Base-by-base conservation (phyloP, 2,888 invertebrate species). In the Chloroclystis v-ata region DNA sequence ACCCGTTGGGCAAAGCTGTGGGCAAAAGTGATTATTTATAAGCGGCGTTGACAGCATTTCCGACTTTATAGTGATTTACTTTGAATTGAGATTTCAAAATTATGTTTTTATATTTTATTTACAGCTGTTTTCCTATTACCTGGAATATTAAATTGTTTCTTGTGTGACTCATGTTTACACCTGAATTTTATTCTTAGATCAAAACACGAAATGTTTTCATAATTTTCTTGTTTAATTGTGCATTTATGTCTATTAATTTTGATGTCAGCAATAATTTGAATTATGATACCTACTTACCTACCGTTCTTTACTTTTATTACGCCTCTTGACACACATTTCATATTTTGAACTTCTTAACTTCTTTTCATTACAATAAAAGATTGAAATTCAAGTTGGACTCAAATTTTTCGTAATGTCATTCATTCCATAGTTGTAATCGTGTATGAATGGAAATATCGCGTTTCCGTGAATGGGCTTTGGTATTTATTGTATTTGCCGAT, bases 1-100 rank as follows among this genome's bases (percentile, higher is more conserved):
- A 81, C 73, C 67, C 58, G 61, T 63, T 69, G 72, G 75, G 69
- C 71, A 47, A 50, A 43, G 43, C 50, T 50, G 46, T 68, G 72
- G 75, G 69, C 71, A 72, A 74, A 76, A 77, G 78, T 66, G 73
- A 81, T 80, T 81, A 84, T 83, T 83, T 82, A 83, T 79, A 75
- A 49, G 61, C 56, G 44, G 68, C 61, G 84, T 74, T 76, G 85
- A 85, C 84, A 85, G 75, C 73, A 65, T 71, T 83, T 85, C 84
- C 85, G 82, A 77, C 75, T 72, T 69, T 67, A 75, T 67, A 63
- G 60, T 75, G 75, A 78, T 78, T 77, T 70, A 72, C 69, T 56
- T 60, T 47, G 58, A 67, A 78, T 75, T 73, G 69, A 73, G 66
- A 69, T 65, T 71, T 67, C 58, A 62, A 62, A 62, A 57, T 40